Evolutionary conservation across 2,888 invertebrate genomes (phyloP).

Genomic region (Stenoptilia bipunctidactyla): DNA sequence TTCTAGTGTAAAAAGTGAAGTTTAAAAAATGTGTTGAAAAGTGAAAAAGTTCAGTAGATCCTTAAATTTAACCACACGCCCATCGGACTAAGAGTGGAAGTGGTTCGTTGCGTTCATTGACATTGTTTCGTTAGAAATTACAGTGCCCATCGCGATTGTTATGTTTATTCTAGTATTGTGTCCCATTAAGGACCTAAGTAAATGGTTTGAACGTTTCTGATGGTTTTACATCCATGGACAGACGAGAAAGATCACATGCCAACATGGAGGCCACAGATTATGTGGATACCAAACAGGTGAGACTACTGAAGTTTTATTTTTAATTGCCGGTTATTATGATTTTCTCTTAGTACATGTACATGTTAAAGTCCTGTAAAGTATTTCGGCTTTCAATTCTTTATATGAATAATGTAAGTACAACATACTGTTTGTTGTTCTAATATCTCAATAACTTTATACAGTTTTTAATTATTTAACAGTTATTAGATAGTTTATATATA

Average conservation of each 20-base stretch:
- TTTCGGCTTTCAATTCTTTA: too few relatives aligned
- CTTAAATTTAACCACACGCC: too few relatives aligned
- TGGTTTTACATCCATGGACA: slow-evolving; percentile 62
- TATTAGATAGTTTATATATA: too few relatives aligned
- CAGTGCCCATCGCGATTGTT: slow-evolving; percentile 58
- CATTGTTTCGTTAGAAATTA: slow-evolving; percentile 63
- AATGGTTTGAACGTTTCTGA: slow-evolving; percentile 61
- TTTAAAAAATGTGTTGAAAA: slow-evolving; percentile 29
- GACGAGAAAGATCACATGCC: slow-evolving; percentile 63
- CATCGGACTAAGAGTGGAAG: slow-evolving; percentile 20
- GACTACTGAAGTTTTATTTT: slow-evolving; percentile 26
- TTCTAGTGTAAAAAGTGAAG: slow-evolving; percentile 27
- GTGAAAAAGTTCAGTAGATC: slow-evolving; percentile 19
- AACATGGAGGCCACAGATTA: slow-evolving; percentile 75
- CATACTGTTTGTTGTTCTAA: too few relatives aligned
- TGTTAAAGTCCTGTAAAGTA: too few relatives aligned
- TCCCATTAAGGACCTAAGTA: slow-evolving; percentile 42
- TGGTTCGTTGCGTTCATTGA: slow-evolving; percentile 58
- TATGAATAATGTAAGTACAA: too few relatives aligned
- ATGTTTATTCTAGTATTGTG: slow-evolving; percentile 54
- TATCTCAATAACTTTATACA: too few relatives aligned
- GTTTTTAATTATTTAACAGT: too few relatives aligned
- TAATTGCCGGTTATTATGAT: slow-evolving; percentile 56
- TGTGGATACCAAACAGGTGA: slow-evolving; percentile 77
- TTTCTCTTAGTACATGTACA: slow-evolving; percentile 33